These are phyloP conservation scores for Cottoperca gobio DNA, from an alignment of 2,797 vertebrate species.

Conservation along the genomic window DNA sequence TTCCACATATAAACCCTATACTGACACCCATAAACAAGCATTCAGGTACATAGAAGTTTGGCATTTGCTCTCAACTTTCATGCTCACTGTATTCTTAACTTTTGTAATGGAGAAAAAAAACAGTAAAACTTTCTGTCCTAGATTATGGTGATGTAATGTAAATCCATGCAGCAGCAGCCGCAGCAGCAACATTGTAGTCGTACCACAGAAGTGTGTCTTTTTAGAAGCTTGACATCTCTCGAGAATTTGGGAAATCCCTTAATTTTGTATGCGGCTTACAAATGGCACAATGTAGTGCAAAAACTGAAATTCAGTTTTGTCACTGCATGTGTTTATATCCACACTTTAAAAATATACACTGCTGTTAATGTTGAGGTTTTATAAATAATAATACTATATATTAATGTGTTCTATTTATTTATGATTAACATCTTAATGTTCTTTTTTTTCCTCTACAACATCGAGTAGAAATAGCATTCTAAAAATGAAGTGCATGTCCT, in stretches of 20 bases:
- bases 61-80: not conserved
- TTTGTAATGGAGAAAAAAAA: not conserved
- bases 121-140: conserved; percentile 17
- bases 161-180: conserved; percentile 30
- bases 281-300: not conserved
- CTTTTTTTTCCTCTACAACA: conserved; percentile 14
- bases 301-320: not conserved
- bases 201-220: conserved; percentile 6
- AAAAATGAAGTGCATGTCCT: not conserved
- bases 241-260: conserved; percentile 30
- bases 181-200: conserved; percentile 6
- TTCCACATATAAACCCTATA: not conserved
- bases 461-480: not conserved
- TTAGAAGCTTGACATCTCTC: conserved; percentile 10
- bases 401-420: too few relatives aligned
- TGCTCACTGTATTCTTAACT: not conserved
- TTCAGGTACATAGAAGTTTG: not conserved
- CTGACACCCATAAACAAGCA: not conserved
- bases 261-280: conserved; percentile 18
- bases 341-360: not conserved
- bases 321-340: not conserved
- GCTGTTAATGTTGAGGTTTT: not conserved
- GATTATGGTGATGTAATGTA: conserved; percentile 41
- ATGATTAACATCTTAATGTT: too few relatives aligned
- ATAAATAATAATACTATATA: too few relatives aligned